These are phyloP conservation scores for Pseudochaenichthys georgianus DNA, from an alignment of 2,797 vertebrate genomes.

Conservation along the genomic window DNA sequence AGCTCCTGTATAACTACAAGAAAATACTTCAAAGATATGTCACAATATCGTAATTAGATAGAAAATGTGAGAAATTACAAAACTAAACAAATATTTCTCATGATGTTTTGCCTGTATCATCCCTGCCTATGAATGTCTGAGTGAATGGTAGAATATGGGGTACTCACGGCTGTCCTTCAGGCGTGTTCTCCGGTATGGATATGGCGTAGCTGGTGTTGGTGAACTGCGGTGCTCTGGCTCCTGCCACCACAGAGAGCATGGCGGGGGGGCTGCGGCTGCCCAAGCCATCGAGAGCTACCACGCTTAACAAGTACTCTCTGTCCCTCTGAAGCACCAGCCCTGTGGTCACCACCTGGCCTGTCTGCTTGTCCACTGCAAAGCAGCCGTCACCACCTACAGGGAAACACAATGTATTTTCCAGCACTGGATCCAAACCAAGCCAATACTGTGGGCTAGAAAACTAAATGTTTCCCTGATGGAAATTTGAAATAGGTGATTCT, in stretches of 20 bases:
- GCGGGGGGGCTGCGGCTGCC: constrained; percentile 87
- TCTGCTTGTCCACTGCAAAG: constrained; percentile 89
- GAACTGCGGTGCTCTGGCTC: constrained; percentile 89
- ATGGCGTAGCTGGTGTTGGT: constrained; percentile 86
- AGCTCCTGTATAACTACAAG: not conserved
- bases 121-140: constrained; percentile 9
- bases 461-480: constrained; percentile 16
- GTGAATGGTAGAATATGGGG: not conserved
- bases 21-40: constrained; percentile 10
- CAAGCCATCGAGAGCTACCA: constrained; percentile 88
- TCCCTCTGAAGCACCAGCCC: constrained; percentile 86
- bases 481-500: constrained; percentile 15
- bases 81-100: not conserved
- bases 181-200: constrained; percentile 87
- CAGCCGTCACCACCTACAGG: constrained; percentile 88
- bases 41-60: constrained; percentile 2
- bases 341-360: constrained; percentile 89
- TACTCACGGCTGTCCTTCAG: constrained; percentile 88
- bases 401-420: constrained; percentile 43
- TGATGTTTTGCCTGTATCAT: not conserved
- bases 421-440: constrained; percentile 38
- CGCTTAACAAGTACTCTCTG: constrained; percentile 89
- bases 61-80: not conserved
- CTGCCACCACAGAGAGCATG: constrained; percentile 88
- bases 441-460: constrained; percentile 33